These are phyloP conservation scores for Dendrolimus kikuchii DNA, from an alignment of 1,140 invertebrate species.

Conservation along the genomic window DNA sequence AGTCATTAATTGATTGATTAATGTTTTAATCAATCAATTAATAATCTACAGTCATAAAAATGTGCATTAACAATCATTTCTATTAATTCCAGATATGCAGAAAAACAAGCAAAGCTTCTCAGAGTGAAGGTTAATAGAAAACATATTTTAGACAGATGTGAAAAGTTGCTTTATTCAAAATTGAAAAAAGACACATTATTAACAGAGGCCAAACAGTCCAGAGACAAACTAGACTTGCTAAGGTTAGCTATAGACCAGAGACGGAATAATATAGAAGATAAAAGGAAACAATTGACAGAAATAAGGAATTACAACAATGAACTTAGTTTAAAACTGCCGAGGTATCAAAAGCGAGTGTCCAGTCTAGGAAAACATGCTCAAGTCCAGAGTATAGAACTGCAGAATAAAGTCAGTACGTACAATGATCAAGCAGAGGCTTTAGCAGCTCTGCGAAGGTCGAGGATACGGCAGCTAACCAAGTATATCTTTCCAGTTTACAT, in stretches of 20 bases:
- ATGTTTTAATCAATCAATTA: too few relatives aligned
- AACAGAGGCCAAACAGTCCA: slow-evolving; percentile 75
- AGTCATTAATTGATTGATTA: too few relatives aligned
- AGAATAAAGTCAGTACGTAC: slow-evolving; percentile 67
- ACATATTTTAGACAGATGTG: slow-evolving; percentile 74
- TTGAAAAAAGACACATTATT: slow-evolving; percentile 74
- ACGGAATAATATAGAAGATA: slow-evolving; percentile 73
- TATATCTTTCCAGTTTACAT: slow-evolving; percentile 84
- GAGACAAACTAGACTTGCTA: slow-evolving; percentile 76
- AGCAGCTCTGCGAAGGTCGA: slow-evolving; percentile 75
- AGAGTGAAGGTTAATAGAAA: slow-evolving; percentile 73
- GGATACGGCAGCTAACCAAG: slow-evolving; percentile 79
- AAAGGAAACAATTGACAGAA: slow-evolving; percentile 68
- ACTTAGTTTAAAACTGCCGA: slow-evolving; percentile 72
- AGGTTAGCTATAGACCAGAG: slow-evolving; percentile 77
- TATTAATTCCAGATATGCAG: slow-evolving; percentile 71
- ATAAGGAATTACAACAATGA: slow-evolving; percentile 75
- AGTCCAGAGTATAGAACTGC: slow-evolving; percentile 67
- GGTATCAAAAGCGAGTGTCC: slow-evolving; percentile 76
- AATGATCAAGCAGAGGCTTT: slow-evolving; percentile 73
- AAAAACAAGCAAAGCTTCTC: slow-evolving; percentile 76
- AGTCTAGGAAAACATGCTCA: slow-evolving; percentile 74
- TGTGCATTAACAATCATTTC: background rate
- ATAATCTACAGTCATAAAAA: background rate
- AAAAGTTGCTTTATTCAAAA: slow-evolving; percentile 72